These are phyloP conservation scores for Sakesphorus luctuosus DNA, from an alignment of 2,113 vertebrate genomes.

Conservation along the genomic window DNA sequence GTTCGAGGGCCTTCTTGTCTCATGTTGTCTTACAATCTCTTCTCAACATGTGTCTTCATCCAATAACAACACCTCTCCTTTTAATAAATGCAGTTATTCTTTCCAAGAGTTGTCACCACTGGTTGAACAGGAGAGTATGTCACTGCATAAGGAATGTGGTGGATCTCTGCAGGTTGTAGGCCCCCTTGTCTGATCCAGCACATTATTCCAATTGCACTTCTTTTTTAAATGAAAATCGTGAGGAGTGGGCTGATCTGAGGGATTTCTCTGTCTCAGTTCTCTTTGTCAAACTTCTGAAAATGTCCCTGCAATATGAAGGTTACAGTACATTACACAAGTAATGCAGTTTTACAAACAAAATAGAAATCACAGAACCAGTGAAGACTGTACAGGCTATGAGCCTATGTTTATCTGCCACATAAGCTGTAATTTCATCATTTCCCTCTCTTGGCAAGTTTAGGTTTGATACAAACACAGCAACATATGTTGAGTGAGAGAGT, in stretches of 20 bases:
- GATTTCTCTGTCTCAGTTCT: neutral
- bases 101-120: neutral
- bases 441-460: neutral
- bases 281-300: neutral
- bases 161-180: neutral
- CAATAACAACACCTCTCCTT: neutral
- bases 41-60: neutral
- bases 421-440: neutral
- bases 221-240: neutral
- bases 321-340: neutral
- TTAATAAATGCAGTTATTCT: neutral
- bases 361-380: neutral
- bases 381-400: neutral
- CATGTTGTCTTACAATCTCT: rapidly evolving
- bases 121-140: neutral
- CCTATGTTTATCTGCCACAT: neutral
- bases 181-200: neutral
- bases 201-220: neutral
- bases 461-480: neutral
- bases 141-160: neutral
- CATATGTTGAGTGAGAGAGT: neutral
- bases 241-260: neutral
- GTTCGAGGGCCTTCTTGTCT: neutral
- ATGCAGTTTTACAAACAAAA: neutral
- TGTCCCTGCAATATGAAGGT: neutral